Evolutionary conservation across 2,797 vertebrate species (phyloP).

Genomic region (Lagorchestes hirsutus): DNA sequence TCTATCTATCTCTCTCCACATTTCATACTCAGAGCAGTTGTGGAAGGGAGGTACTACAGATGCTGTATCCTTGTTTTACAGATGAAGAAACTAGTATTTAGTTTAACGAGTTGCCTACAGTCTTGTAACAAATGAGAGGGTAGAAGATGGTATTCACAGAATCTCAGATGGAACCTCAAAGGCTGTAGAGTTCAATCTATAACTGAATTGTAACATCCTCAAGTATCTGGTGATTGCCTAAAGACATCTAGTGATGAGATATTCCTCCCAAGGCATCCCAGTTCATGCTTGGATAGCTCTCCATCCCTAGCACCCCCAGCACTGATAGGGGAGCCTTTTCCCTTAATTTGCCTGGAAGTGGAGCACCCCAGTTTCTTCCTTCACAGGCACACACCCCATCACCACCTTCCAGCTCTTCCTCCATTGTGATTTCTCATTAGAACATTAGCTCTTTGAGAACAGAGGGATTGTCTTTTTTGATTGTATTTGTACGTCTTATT

Average conservation of each 20-base stretch:
- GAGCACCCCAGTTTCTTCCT: not conserved
- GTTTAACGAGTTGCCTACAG: not conserved
- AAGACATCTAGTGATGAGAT: not conserved
- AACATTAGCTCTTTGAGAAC: not conserved
- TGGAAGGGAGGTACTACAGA: not conserved
- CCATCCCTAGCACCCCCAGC: not conserved
- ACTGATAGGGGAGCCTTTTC: not conserved
- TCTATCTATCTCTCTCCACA: not conserved
- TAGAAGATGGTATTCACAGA: not conserved
- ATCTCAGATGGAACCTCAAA: not conserved
- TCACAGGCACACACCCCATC: not conserved
- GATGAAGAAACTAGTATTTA: not conserved
- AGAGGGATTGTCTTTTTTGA: not conserved
- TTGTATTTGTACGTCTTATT: not conserved
- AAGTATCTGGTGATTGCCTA: not conserved
- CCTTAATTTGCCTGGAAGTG: not conserved
- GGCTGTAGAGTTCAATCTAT: not conserved
- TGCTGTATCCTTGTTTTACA: not conserved
- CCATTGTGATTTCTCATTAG: not conserved
- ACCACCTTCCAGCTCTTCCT: not conserved
- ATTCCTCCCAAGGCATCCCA: not conserved
- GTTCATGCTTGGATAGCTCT: not conserved
- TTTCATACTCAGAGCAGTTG: not conserved
- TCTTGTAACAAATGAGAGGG: not conserved
- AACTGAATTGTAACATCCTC: not conserved